These are phyloP conservation scores for Drosophila seclusa DNA, from an alignment of 2,888 invertebrate species.

Conservation along the genomic window DNA sequence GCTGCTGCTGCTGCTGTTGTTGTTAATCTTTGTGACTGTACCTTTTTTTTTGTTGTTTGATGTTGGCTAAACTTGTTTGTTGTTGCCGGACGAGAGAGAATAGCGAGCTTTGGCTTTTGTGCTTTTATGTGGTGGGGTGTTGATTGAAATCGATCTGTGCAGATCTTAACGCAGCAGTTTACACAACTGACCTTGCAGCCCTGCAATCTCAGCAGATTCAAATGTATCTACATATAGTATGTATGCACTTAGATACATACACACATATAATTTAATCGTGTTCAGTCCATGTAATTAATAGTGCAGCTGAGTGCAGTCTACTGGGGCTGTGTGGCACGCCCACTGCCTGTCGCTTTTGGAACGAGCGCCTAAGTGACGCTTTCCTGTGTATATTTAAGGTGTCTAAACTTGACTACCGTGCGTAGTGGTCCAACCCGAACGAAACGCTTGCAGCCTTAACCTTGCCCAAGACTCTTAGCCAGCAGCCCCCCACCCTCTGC, in stretches of 20 bases:
- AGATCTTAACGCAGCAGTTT: conserved; percentile 20
- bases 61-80: conserved; percentile 61
- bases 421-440: conserved; percentile 22
- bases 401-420: conserved; percentile 81
- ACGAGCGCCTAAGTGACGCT: conserved; percentile 78
- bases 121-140: conserved; percentile 34
- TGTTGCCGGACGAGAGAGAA: conserved; percentile 39
- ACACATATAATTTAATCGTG: conserved; percentile 55
- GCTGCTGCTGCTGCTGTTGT: conserved; percentile 44
- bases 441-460: conserved; percentile 70
- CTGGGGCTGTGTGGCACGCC: conserved; percentile 59
- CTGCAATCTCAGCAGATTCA: conserved; percentile 48
- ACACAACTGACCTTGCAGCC: conserved; percentile 65
- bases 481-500: conserved; percentile 2
- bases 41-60: conserved; percentile 73
- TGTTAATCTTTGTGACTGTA: conserved; percentile 74
- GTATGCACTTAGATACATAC: conserved; percentile 2
- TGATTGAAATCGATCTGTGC: conserved; percentile 74
- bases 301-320: conserved; percentile 23
- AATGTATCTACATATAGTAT: conserved; percentile 9
- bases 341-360: conserved; percentile 69
- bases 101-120: conserved; percentile 27
- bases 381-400: conserved; percentile 80
- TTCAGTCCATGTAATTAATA: conserved; percentile 70
- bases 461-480: conserved; percentile 68